Percentiles rank a stretch among this genome's conserved stretches.
phyloP scores from a whole-genome alignment of 2,113 vertebrate species.

The Stigmatopora nigra region DNA sequence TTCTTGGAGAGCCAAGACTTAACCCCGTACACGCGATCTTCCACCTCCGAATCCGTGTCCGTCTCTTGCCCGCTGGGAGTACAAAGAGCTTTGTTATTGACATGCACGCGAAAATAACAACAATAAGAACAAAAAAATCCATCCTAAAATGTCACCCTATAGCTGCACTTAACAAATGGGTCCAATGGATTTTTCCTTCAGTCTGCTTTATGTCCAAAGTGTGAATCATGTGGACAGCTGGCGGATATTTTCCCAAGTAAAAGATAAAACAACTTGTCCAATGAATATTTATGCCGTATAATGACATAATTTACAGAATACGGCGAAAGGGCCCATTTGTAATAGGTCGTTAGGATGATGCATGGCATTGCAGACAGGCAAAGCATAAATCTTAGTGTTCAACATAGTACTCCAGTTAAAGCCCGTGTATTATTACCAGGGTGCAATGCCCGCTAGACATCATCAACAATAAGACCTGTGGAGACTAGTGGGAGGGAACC shows the following conservation, averaged over 20 bases:
- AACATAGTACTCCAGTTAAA: slow-evolving; percentile 11
- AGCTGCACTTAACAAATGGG: not conserved
- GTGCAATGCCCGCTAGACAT: slow-evolving; percentile 46
- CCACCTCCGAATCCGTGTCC: slow-evolving; percentile 88
- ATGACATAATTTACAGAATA: not conserved
- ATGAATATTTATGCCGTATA: slow-evolving; percentile 13
- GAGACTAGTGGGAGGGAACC: slow-evolving; percentile 31
- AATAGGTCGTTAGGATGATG: slow-evolving; percentile 18
- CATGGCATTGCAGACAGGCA: slow-evolving; percentile 23
- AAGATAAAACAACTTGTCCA: slow-evolving; percentile 17
- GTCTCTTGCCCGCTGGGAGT: slow-evolving; percentile 81
- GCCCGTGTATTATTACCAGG: slow-evolving; percentile 13
- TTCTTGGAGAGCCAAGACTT: slow-evolving; percentile 89
- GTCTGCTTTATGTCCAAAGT: slow-evolving; percentile 3
- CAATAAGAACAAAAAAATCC: not conserved
- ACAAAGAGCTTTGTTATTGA: slow-evolving; percentile 4
- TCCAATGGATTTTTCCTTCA: not conserved
- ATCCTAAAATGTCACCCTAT: slow-evolving; percentile 1
- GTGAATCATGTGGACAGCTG: not conserved
- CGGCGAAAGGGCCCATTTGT: not conserved
- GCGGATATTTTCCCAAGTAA: not conserved
- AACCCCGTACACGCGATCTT: slow-evolving; percentile 92
- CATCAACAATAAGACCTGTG: slow-evolving; percentile 51
- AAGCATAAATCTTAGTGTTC: slow-evolving; percentile 13
- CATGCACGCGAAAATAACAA: not conserved